Conservation (phyloP, 92 coral and sea anemone species). For the Diadumene lineata region DNA sequence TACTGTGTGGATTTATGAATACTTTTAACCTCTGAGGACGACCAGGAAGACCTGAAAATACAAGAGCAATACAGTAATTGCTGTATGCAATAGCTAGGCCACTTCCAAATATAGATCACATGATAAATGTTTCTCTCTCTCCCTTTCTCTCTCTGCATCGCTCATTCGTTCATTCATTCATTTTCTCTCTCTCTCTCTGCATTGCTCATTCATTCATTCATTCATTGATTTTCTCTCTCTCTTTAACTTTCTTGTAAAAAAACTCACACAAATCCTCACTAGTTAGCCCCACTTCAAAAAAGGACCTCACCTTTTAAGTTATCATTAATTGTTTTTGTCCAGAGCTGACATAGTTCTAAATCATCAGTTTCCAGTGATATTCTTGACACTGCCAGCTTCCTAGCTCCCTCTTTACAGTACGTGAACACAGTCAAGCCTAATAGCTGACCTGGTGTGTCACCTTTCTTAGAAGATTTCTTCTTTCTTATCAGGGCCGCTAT, state of each 20-base stretch:
- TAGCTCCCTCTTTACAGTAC: constrained; percentile 43
- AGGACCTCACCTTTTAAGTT: constrained; percentile 38
- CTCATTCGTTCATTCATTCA: background rate
- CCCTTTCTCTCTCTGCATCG: background rate
- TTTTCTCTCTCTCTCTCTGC: background rate
- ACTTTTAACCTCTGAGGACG: constrained; percentile 78
- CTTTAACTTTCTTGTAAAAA: too few relatives aligned
- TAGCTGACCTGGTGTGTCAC: constrained; percentile 39
- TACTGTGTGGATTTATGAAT: constrained; percentile 71
- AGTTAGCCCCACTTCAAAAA: too few relatives aligned
- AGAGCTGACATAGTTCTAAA: constrained; percentile 48
- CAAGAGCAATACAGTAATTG: background rate
- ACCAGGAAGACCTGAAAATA: constrained; percentile 49
- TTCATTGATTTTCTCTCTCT: too few relatives aligned
- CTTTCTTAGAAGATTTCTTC: constrained; percentile 34
- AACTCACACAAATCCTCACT: too few relatives aligned
- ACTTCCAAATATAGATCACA: background rate
- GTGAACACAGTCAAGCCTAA: constrained; percentile 66
- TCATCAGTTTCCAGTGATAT: constrained; percentile 66
- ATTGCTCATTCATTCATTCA: too few relatives aligned
- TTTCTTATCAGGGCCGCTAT: constrained; percentile 77
- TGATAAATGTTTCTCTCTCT: background rate
- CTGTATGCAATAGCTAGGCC: too few relatives aligned
- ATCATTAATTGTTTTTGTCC: constrained; percentile 64
- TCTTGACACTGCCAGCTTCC: constrained; percentile 55